Base-by-base conservation (phyloP, 2,888 invertebrate species). In the Epirrita christyi region DNA sequence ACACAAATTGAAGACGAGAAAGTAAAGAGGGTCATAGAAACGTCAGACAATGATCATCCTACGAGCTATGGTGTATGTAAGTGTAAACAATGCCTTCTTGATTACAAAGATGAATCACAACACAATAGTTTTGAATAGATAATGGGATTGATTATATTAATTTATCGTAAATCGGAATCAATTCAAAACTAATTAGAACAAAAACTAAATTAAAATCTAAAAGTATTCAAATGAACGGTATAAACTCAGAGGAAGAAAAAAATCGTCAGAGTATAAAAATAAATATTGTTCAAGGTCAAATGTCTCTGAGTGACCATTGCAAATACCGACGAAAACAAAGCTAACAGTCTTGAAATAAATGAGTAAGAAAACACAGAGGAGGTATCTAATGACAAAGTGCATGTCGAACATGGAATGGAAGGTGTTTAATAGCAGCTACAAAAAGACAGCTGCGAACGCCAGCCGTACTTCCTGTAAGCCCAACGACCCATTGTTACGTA, bases 381-480 rank as follows among this genome's bases (percentile, higher is more conserved):
- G 32, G 47, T 54, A 55, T 54, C 29, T 55, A 61, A 55, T 48
- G 13, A 46, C 44, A 56, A 53, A 54, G 50, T 47, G 40, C 44
- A 43, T 64, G 53, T 51, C 59, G 48, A 57, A 61, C 45, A 61
- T 67, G 58, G 59, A 72, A 61, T 67, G 58, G 59, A 72, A 69
- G 71, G 72, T 70, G 66, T 65, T 57, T 62, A 52, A 51, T 53
- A 47, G 64, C 55, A 56, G 59, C 57, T 56, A 56, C 67, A 61
- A 66, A 72, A 21, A 21, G 21, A 78, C 87, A 87, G 86, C 87
- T 86, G 86, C 76, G 72, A 67, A 67, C 72, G 61, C 81, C 70
- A 82, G 78, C 80, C 83, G 81, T 72, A 82, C 83, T 88, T 89
- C 88, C 88, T 88, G 88, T 73, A 81, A 64, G 69, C 75, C 80